Percentiles rank a stretch among this genome's conserved stretches.
These are phyloP conservation scores for Enteromius argenteus DNA, from an alignment of 2,797 vertebrate species.

Conservation along the genomic window DNA sequence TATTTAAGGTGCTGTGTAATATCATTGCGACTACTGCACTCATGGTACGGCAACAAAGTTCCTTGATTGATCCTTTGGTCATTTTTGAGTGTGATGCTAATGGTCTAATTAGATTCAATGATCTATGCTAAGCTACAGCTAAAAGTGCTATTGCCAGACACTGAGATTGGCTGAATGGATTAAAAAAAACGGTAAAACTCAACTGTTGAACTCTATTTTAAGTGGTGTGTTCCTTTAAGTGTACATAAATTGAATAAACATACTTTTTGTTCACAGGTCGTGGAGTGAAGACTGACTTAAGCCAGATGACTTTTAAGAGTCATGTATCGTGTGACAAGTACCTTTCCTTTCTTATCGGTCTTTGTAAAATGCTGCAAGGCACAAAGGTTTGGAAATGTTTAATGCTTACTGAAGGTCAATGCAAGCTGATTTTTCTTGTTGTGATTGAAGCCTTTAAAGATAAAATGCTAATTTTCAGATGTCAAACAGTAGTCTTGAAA, in stretches of 20 bases:
- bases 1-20: no score
- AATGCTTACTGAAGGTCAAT: slow-evolving; percentile 7
- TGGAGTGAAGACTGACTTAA: slow-evolving; percentile 29
- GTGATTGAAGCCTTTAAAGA: slow-evolving; percentile 4
- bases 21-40: no score
- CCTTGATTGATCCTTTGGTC: no score
- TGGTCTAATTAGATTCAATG: no score
- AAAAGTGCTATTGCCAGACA: no score
- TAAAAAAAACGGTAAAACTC: no score
- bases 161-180: no score
- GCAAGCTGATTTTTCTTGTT: neutral
- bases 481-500: slow-evolving; percentile 12
- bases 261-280: slow-evolving; percentile 41
- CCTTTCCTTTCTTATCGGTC: slow-evolving; percentile 27
- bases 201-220: no score
- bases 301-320: slow-evolving; percentile 27
- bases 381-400: slow-evolving; percentile 35
- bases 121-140: no score
- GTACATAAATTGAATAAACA: neutral
- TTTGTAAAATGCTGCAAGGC: slow-evolving; percentile 30
- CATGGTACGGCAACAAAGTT: no score
- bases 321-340: slow-evolving; percentile 20
- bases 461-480: slow-evolving; percentile 6
- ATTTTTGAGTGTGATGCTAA: no score
- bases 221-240: neutral